Percentiles rank a stretch among this genome's conserved stretches.
Evolutionary conservation across 2,797 vertebrate genomes (phyloP).

Genomic region (Gymnopithys bicolor): DNA sequence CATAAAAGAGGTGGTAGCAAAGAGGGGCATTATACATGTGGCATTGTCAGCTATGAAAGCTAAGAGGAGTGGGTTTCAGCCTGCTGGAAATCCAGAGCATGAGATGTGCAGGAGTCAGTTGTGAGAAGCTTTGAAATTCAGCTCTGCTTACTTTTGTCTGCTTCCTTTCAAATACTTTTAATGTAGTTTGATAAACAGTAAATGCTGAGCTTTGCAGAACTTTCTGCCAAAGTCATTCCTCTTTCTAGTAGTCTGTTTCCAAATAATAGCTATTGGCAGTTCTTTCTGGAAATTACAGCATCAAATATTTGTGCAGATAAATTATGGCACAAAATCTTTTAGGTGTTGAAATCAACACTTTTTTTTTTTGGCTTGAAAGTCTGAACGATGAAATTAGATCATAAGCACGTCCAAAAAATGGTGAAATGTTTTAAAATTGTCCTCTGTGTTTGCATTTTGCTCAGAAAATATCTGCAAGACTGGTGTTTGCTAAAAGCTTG

Average conservation of each 20-base stretch:
- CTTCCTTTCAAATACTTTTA: neutral
- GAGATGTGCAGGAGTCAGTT: neutral
- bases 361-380: neutral
- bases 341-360: neutral
- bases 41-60: neutral
- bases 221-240: neutral
- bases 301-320: neutral
- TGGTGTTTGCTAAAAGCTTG: neutral
- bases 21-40: neutral
- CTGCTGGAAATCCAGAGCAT: neutral
- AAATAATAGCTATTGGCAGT: neutral
- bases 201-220: conserved; percentile 22
- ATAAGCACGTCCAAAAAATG: neutral
- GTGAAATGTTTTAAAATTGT: neutral
- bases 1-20: neutral
- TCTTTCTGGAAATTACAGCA: neutral
- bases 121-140: conserved; percentile 9
- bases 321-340: neutral
- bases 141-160: neutral
- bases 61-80: neutral
- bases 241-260: neutral
- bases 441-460: neutral
- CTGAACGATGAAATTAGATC: neutral
- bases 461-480: neutral
- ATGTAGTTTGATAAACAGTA: neutral